Percentiles rank a stretch among this genome's conserved stretches.
Conservation (phyloP, 2,113 vertebrate genomes). For the Oryzias woworae region DNA sequence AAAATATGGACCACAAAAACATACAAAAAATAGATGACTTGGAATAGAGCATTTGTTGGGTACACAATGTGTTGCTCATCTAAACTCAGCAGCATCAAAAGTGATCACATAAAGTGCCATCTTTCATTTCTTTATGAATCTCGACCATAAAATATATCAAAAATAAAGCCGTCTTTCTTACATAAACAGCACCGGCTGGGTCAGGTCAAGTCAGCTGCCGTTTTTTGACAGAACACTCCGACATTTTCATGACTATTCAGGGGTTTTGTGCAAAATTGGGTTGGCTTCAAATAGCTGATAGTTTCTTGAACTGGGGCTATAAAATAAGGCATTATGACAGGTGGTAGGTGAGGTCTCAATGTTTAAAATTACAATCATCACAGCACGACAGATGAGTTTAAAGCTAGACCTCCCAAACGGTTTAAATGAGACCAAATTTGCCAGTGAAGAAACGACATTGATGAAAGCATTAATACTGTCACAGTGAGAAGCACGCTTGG, state of each 20-base stretch:
- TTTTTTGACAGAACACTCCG: neutral
- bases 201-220: neutral
- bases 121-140: neutral
- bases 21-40: neutral
- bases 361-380: slow-evolving; percentile 41
- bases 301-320: slow-evolving; percentile 25
- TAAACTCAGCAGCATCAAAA: neutral
- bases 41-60: neutral
- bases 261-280: slow-evolving; percentile 17
- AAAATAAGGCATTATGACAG: slow-evolving; percentile 51
- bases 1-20: slow-evolving; percentile 6
- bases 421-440: slow-evolving; percentile 14
- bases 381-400: slow-evolving; percentile 43
- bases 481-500: slow-evolving; percentile 8
- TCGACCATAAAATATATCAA: neutral
- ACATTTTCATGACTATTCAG: neutral
- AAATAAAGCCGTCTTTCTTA: slow-evolving; percentile 1
- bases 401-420: slow-evolving; percentile 33
- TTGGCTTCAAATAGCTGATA: neutral
- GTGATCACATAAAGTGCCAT: neutral
- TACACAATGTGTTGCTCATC: neutral
- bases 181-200: neutral
- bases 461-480: slow-evolving; percentile 10
- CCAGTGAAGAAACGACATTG: neutral
- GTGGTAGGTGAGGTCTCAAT: slow-evolving; percentile 9